Evolutionary conservation across 2,888 invertebrate genomes (phyloP), one percentile per base, ranked within the genome.

Genomic region (Yponomeuta plumbellus): DNA sequence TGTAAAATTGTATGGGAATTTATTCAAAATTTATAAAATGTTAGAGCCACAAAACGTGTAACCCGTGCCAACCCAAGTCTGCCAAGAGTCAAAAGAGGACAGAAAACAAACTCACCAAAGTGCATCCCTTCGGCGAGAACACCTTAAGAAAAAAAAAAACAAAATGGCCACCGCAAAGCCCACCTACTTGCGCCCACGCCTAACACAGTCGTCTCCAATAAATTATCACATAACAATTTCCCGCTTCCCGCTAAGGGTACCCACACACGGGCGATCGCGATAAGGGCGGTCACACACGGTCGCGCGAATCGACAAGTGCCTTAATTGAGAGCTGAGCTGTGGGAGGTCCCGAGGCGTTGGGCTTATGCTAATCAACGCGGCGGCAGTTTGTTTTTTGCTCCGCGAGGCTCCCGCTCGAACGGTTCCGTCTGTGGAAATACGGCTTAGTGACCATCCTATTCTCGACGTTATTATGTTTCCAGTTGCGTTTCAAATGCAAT

Each of bases 281-380:
- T 89, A 88, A 85, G 78, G 79, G 70, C 71, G 80, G 75, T 80
- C 80, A 80, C 88, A 85, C 87, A 87, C 85, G 17, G 65, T 67
- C 76, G 81, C 79, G 84, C 81, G 84, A 84, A 87, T 84, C 83
- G 88, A 91, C 90, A 89, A 90, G 90, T 88, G 79, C 81, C 87
- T 88, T 90, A 91, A 91, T 90, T 89, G 89, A 88, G 86, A 82
- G 80, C 74, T 79, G 79, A 80, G 79, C 79, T 73, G 82, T 81
- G 90, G 88, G 89, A 83, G 89, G 89, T 88, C 88, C 66, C 66
- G 68, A 79, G 82, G 85, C 85, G 84, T 83, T 80, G 82, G 17
- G 78, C 76, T 85, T 89, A 89, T 90, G 90, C 90, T 91, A 91
- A 90, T 90, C 87, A 86, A 86, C 86, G 85, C 87, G 77, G 74